Evolutionary conservation across 2,113 vertebrate species (phyloP), one percentile per base, ranked within the genome.

Genomic region (Solea solea): DNA sequence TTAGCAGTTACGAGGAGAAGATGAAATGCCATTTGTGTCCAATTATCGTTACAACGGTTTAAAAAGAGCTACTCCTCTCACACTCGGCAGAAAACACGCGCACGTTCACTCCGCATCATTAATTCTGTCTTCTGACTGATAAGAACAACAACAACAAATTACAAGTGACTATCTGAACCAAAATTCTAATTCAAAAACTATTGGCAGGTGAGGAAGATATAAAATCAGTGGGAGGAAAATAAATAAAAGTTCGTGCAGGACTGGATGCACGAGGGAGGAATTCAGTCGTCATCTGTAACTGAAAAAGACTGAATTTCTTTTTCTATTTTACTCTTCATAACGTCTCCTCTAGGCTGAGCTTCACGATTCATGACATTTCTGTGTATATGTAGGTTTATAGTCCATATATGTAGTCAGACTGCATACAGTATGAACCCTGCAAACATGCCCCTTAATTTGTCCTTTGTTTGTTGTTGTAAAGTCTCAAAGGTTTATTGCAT

Each of bases 1-100:
- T 88, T 80, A 85, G 69, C 58, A 81, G 58, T 78, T 83, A 80
- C 74, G 57, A 72, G 71, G 57, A 73, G 64, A 58, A 70, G 59
- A 79, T 72, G 61, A 66, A 69, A 72, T 42, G 62, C 68, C 68
- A 80, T 85, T 82, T 86, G 77, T 66, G 52, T 80, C 61, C 76
- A 85, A 90, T 86, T 85, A 87, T 81, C 75, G 58, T 79, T 25
- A 61, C 53, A 70, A 52, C 28, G 16, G 52, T 73, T 78, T 56
- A 76, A 81, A 70, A 76, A 21, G 51, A 64, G 40, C 34, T 16
- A 40, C 63, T 57, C 71, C 51, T 51, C 67, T 51, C 44, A 64
- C 58, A 11, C 60, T 48, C 15, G 13, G 50, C 63, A 56, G 40
- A 61, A 66, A 51, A 72, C 78, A 80, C 45, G 61, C 64, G 81